phyloP scores from a whole-genome alignment of 2,113 vertebrate genomes.

The Brachyhypopomus gauderio region DNA sequence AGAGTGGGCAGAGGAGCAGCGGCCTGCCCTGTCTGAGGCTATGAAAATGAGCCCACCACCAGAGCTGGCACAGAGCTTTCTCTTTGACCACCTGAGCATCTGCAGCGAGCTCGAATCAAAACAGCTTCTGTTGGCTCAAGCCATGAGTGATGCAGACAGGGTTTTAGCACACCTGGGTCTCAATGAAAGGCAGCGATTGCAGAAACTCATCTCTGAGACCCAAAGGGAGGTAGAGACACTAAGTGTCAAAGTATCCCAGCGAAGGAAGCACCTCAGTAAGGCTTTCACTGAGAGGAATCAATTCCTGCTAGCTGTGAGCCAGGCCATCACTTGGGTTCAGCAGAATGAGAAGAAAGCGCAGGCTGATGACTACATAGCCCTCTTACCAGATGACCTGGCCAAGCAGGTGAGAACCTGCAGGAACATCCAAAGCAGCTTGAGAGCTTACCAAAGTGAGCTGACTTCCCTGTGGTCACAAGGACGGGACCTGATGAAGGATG shows the following conservation, averaged over 20 bases:
- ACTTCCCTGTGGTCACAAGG: conserved; percentile 89
- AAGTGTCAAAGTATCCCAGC: conserved; percentile 81
- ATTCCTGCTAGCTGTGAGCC: conserved; percentile 86
- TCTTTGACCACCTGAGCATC: conserved; percentile 87
- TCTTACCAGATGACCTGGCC: conserved; percentile 88
- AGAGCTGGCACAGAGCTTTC: conserved; percentile 87
- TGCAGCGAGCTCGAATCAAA: conserved; percentile 93
- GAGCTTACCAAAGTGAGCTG: conserved; percentile 86
- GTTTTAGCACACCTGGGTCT: conserved; percentile 87
- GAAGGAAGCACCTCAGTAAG: conserved; percentile 91
- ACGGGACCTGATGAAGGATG: conserved; percentile 88
- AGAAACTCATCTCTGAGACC: conserved; percentile 82
- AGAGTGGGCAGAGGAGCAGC: conserved; percentile 91
- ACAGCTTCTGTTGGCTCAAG: conserved; percentile 82
- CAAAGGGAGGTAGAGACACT: conserved; percentile 84
- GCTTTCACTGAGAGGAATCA: conserved; percentile 91
- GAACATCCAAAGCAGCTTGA: conserved; percentile 82
- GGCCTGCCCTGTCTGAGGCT: conserved; percentile 79
- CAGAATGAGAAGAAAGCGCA: conserved; percentile 87
- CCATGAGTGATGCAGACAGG: conserved; percentile 85
- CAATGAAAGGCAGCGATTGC: conserved; percentile 87
- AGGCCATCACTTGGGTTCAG: conserved; percentile 87
- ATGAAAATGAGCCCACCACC: conserved; percentile 89
- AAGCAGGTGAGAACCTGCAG: conserved; percentile 88
- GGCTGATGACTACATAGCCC: conserved; percentile 86